A percentile compares a stretch with the other conserved stretches of the same genome.
Conservation (phyloP, 2,797 vertebrate genomes). For the Sarcoramphus papa region DNA sequence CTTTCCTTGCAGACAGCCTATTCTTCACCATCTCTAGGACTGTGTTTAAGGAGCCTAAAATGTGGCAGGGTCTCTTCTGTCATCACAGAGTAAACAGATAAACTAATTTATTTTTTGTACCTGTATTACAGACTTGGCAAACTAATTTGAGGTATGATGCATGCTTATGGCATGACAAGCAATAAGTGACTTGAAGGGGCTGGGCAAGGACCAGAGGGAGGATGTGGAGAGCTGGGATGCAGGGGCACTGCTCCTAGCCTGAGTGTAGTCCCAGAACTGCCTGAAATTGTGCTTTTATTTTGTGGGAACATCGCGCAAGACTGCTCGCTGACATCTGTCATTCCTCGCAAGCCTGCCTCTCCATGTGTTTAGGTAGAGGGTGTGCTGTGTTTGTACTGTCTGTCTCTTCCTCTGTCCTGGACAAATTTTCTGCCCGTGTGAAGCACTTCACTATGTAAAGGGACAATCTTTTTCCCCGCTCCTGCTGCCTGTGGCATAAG, state of each 20-base stretch:
- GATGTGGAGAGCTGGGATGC: neutral
- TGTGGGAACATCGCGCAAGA: neutral
- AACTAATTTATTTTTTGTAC: neutral
- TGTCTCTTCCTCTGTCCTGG: neutral
- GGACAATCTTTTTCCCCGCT: accelerated
- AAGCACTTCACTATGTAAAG: neutral
- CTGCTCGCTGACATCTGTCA: neutral
- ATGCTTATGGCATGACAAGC: neutral
- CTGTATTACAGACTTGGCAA: too few relatives aligned
- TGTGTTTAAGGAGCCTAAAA: neutral
- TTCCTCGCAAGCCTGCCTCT: neutral
- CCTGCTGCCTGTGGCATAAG: neutral
- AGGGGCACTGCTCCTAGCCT: neutral
- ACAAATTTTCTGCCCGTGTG: neutral
- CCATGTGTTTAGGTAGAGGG: neutral
- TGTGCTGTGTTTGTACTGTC: neutral
- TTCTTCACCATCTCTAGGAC: neutral
- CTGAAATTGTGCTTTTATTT: accelerated
- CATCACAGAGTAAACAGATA: neutral
- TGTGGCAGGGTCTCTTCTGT: neutral
- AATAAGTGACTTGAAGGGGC: neutral
- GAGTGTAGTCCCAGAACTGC: neutral
- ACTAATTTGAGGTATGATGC: neutral
- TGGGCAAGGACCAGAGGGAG: neutral
- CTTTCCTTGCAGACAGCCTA: neutral